Base-by-base conservation (phyloP, 1,140 invertebrate genomes). In the Pseudobourletiella spinata region DNA sequence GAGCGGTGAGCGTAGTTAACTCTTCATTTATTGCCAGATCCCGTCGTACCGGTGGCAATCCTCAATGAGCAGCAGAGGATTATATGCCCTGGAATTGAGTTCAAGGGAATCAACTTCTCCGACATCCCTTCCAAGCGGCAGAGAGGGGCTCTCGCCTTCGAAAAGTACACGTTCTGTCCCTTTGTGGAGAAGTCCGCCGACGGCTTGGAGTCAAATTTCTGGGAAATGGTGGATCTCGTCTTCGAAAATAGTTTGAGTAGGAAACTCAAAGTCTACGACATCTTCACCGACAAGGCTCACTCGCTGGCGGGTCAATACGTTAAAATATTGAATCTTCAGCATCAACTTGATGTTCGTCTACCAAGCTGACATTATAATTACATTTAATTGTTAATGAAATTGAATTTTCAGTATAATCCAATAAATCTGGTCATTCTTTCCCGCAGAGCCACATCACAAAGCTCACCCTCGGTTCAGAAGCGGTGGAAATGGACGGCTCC, bases 1-100 rank as follows among this genome's bases (percentile, higher is more conserved):
- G 89, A 11, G 93, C 92, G 29, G 81, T 97, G 24, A 89, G 94
- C 75, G 77, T 97, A 90, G 63, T 82, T 85, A 63, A n/a, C n/a
- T n/a, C n/a, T n/a, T n/a, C n/a, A n/a, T n/a, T n/a, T n/a, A n/a
- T 25, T 48, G 11, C 24, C 16, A 25, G 16, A 48, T 25, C 18
- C 22, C 11, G 11, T 15, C 46, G 46, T 22, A 15, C 24, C 8
- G 8, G 46, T 18, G 46, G 6, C 16, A 6, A 25, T 48, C 22
- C 22, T 11, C 46, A 6, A 20, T 6, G 46, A 48, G 11, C 18
- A 11, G 32, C 8, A 39, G 8, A 39, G 8, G 8, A 8, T 25
- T 3, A 11, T 3, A 52, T 52, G 50, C 11, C 22, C 46, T 18
- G 24, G 46, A 20, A 48, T 48, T 15, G 16, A 48, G 24, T 6